These are phyloP conservation scores for Neolamprologus modestus DNA, from an alignment of 2,113 vertebrate species.

Conservation along the genomic window DNA sequence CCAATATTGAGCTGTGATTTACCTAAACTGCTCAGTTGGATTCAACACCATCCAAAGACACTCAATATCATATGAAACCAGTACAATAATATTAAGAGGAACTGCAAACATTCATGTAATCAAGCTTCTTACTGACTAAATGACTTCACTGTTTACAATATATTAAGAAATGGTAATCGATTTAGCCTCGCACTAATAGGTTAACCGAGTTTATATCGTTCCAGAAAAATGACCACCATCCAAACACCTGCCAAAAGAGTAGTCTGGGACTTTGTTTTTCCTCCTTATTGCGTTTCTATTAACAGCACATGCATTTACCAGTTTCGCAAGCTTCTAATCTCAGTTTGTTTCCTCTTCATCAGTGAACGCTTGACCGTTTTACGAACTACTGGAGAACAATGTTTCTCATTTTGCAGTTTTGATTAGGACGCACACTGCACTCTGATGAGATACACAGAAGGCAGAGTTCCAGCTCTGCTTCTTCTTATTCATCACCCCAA, in stretches of 20 bases:
- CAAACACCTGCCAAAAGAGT: neutral
- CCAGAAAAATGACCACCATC: neutral
- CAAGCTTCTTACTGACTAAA: neutral
- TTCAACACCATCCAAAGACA: neutral
- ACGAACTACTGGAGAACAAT: neutral
- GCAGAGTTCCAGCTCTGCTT: neutral
- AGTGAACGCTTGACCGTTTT: neutral
- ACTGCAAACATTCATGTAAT: neutral
- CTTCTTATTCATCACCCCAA: neutral
- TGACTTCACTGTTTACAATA: neutral
- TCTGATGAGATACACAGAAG: neutral
- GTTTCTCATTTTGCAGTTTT: neutral
- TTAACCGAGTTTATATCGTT: neutral
- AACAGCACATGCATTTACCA: neutral
- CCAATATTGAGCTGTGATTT: neutral
- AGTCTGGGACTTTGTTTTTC: neutral
- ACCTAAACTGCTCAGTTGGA: neutral
- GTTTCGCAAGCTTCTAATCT: neutral
- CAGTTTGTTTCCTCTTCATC: neutral
- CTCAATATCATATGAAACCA: neutral
- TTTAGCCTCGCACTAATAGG: neutral
- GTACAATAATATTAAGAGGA: neutral
- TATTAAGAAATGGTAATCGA: neutral
- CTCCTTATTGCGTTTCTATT: neutral
- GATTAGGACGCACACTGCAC: neutral